These are phyloP conservation scores for Sciurus niger DNA, from an alignment of 2,113 vertebrate genomes.

Conservation along the genomic window DNA sequence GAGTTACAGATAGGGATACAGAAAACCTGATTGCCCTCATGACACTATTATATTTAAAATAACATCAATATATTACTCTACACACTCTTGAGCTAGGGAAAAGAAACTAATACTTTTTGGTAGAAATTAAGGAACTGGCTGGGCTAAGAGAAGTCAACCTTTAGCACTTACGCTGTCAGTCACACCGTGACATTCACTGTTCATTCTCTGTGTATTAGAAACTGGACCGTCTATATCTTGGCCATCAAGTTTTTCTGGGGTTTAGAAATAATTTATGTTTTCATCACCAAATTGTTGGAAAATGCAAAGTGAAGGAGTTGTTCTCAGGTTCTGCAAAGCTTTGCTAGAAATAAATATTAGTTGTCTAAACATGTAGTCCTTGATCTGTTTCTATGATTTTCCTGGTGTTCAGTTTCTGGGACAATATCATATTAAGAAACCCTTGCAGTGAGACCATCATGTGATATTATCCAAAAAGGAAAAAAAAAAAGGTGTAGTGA, in stretches of 20 bases:
- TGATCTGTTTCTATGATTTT: constrained; percentile 62
- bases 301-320: constrained; percentile 35
- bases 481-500: neutral
- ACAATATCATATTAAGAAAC: constrained; percentile 30
- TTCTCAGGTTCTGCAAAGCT: constrained; percentile 64
- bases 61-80: constrained; percentile 5
- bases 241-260: constrained; percentile 35
- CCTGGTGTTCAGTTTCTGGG: constrained; percentile 45
- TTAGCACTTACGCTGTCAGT: neutral
- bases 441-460: neutral
- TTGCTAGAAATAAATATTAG: constrained; percentile 58
- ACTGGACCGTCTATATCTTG: neutral
- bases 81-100: neutral
- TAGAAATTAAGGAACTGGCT: constrained; percentile 30
- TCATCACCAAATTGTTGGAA: constrained; percentile 41
- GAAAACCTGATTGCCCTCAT: neutral
- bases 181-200: constrained; percentile 7
- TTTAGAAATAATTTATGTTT: constrained; percentile 62
- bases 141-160: constrained; percentile 39
- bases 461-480: constrained; percentile 1
- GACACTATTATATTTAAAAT: constrained; percentile 57
- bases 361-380: constrained; percentile 48
- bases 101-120: constrained; percentile 40
- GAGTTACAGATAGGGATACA: constrained; percentile 25
- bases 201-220: neutral